Conservation (phyloP, 1,140 invertebrate genomes). For the Drosophila athabasca region DNA sequence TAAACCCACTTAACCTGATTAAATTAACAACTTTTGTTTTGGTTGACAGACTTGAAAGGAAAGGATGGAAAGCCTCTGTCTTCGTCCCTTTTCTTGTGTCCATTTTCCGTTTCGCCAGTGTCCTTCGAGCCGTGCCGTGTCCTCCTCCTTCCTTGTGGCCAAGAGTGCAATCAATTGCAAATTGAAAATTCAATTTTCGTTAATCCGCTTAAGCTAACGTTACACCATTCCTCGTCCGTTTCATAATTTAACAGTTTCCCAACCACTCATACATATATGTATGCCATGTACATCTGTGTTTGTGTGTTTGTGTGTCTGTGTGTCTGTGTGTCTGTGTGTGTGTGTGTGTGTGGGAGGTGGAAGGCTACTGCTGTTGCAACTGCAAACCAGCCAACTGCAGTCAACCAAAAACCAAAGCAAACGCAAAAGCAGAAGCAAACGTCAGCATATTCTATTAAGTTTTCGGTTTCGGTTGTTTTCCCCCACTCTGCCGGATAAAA, state of each 20-base stretch:
- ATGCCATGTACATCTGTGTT: slow-evolving; percentile 1
- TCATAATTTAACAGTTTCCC: slow-evolving; percentile 39
- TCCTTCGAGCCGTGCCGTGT: neutral
- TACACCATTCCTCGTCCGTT: slow-evolving; percentile 39
- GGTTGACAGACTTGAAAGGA: slow-evolving; percentile 5
- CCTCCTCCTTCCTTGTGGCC: slow-evolving; percentile 12
- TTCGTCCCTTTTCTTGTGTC: slow-evolving; percentile 11
- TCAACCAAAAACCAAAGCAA: slow-evolving; percentile 3
- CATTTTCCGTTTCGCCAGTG: no score
- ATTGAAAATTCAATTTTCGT: slow-evolving; percentile 78
- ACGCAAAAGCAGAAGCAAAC: neutral
- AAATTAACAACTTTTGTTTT: slow-evolving; percentile 58
- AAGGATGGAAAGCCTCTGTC: neutral
- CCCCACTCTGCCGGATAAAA: slow-evolving; percentile 17
- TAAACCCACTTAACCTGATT: slow-evolving; percentile 58
- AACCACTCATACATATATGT: neutral
- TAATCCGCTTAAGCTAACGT: slow-evolving; percentile 75
- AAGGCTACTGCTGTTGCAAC: slow-evolving; percentile 35
- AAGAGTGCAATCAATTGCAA: slow-evolving; percentile 72
- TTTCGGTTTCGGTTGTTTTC: slow-evolving; percentile 16
- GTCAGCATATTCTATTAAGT: slow-evolving; percentile 36
- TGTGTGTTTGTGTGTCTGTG: neutral
- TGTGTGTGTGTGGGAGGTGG: neutral
- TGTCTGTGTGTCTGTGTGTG: neutral
- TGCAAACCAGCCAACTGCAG: slow-evolving; percentile 22